Base-by-base conservation (phyloP, 2,888 invertebrate genomes). In the Scaptomyza parva region DNA sequence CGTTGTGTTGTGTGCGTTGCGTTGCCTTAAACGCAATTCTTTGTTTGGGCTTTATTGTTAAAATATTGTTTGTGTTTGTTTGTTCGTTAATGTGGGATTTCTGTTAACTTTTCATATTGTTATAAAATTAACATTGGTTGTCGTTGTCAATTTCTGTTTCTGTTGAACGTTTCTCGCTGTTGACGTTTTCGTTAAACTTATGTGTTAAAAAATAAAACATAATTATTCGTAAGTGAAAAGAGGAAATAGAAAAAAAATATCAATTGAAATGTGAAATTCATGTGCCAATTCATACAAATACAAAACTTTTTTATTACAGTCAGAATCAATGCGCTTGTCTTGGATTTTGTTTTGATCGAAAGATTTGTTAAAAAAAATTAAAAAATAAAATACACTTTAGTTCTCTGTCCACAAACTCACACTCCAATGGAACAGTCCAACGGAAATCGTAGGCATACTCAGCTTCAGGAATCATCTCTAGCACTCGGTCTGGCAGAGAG, bases 11-110 rank as follows among this genome's bases (percentile, higher is more conserved):
- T 9, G 28, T 28, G 8, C 8, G 9, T 41, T 70, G 66, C 51
- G 45, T 43, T 62, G 48, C 35, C 4, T 48, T 48, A 8, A 48
- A 14, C 48, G 48, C 48, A 48, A 48, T 35, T 48, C 48, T 14
- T 24, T 48, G 35, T 48, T 47, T 73, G 37, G 74, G 54, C 60
- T 61, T 80, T 79, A 57, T 77, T 61, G 45, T 75, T 79, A 68
- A 44, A 64, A 70, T n/a, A 47, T 55, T 67, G 70, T 67, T 67
- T 70, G 51, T 57, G 40, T 70, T 79, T 80, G 70, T 74, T 83
- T 48, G 3, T 74, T 78, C 72, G 79, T 84, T 86, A 64, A 71
- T 72, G 72, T 79, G 82, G 85, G 76, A 74, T 78, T 82, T 86
- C 77, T 76, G 60, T 72, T 65, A 59, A 30, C 63, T 57, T 53